phyloP scores from a whole-genome alignment of 2,797 vertebrate genomes.

The Myotis pilosus region DNA sequence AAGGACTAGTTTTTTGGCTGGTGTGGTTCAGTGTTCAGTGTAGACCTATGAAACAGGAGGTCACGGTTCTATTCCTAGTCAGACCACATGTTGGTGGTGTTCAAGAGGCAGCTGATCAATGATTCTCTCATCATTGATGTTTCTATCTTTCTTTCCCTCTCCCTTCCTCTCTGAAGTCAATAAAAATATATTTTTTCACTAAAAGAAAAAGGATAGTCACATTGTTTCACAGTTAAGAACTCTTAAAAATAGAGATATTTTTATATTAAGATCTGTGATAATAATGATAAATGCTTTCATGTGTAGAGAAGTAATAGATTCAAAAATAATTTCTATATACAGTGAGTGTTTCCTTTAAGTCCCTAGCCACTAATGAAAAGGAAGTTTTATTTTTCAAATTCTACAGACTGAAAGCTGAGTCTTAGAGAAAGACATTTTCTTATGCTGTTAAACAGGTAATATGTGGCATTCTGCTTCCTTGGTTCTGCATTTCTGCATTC shows the following conservation, averaged over 20 bases:
- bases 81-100: no score
- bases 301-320: neutral
- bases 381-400: neutral
- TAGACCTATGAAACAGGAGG: no score
- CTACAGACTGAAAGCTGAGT: neutral
- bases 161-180: no score
- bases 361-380: neutral
- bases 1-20: neutral
- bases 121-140: no score
- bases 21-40: no score
- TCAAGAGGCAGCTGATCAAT: no score
- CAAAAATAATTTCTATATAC: neutral
- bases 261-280: conserved; percentile 10
- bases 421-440: neutral
- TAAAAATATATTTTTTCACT: neutral
- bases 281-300: neutral
- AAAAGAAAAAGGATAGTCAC: neutral
- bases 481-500: neutral
- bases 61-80: no score
- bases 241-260: neutral
- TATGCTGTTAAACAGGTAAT: neutral
- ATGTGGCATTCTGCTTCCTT: neutral
- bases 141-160: no score
- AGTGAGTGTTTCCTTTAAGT: conserved; percentile 3
- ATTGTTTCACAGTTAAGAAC: neutral